Percentiles rank a stretch among this genome's conserved stretches.
Evolutionary conservation across 2,797 vertebrate genomes (phyloP).

Genomic region (Oophaga sylvatica): DNA sequence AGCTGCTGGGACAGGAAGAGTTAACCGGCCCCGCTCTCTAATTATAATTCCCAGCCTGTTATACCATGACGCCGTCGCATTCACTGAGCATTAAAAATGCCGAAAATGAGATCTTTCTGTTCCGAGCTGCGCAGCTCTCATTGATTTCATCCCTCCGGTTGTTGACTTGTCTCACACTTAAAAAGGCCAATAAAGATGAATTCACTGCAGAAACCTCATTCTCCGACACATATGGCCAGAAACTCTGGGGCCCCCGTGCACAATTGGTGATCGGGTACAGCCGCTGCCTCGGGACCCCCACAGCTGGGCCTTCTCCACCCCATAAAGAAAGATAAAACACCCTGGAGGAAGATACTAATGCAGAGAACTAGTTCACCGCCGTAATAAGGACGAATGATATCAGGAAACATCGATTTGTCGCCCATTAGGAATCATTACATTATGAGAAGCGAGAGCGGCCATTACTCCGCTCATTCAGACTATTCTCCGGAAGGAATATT

Average conservation of each 20-base stretch:
- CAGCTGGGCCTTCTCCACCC: neutral
- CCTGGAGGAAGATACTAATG: slow-evolving; percentile 23
- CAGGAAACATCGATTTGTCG: slow-evolving; percentile 37
- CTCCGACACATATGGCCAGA: neutral
- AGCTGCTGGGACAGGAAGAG: neutral
- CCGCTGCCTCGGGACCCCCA: neutral
- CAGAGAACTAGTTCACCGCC: slow-evolving; percentile 28
- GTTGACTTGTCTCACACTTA: slow-evolving; percentile 7
- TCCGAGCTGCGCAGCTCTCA: neutral
- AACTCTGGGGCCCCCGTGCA: neutral
- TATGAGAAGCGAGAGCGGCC: neutral
- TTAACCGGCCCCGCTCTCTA: neutral
- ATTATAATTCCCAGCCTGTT: slow-evolving; percentile 5
- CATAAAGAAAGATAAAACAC: neutral
- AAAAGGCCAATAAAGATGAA: slow-evolving; percentile 1
- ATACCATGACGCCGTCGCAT: neutral
- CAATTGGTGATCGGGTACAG: neutral
- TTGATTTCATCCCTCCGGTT: neutral
- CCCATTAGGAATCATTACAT: slow-evolving; percentile 49
- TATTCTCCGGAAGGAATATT: slow-evolving; percentile 5
- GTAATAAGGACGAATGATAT: slow-evolving; percentile 46
- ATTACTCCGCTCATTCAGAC: slow-evolving; percentile 35
- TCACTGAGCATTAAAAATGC: slow-evolving; percentile 6
- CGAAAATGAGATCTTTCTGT: slow-evolving; percentile 6
- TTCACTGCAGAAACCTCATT: neutral